Conservation (phyloP, 2,888 invertebrate genomes). For the Melitaea athalia region DNA sequence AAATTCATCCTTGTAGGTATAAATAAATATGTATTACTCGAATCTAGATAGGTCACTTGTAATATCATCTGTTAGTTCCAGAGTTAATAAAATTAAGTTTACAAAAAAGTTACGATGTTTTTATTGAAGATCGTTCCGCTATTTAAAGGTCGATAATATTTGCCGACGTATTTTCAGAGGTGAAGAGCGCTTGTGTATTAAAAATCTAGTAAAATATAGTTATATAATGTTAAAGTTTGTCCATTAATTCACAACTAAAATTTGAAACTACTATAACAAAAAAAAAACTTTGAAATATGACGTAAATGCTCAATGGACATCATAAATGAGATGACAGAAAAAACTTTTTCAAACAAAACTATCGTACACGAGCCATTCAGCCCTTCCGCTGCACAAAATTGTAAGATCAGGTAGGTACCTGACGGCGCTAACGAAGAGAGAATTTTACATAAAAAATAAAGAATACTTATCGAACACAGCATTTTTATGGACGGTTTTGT, state of each 20-base stretch:
- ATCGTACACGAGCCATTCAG: slow-evolving; percentile 18
- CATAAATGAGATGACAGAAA: slow-evolving; percentile 9
- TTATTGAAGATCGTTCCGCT: slow-evolving; percentile 11
- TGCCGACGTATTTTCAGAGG: background rate
- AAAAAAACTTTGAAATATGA: slow-evolving; percentile 4
- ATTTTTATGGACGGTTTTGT: slow-evolving; percentile 62
- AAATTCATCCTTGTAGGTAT: slow-evolving; percentile 76
- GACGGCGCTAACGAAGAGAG: slow-evolving; percentile 35
- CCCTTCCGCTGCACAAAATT: slow-evolving; percentile 31
- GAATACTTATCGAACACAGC: slow-evolving; percentile 45
- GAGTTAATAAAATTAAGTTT: slow-evolving; percentile 82
- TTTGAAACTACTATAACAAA: background rate
- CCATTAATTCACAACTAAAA: background rate
- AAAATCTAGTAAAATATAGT: background rate
- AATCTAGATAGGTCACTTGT: slow-evolving; percentile 80
- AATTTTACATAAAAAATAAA: slow-evolving; percentile 35
- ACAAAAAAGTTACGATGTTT: slow-evolving; percentile 53
- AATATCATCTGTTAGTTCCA: slow-evolving; percentile 80
- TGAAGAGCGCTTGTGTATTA: background rate
- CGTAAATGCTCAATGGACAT: slow-evolving; percentile 16
- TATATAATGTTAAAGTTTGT: background rate
- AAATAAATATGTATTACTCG: slow-evolving; percentile 77
- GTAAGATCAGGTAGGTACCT: slow-evolving; percentile 37
- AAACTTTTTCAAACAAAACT: background rate
- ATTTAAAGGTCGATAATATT: background rate